Conservation (phyloP, 2,113 vertebrate genomes). For the Hyla sarda region DNA sequence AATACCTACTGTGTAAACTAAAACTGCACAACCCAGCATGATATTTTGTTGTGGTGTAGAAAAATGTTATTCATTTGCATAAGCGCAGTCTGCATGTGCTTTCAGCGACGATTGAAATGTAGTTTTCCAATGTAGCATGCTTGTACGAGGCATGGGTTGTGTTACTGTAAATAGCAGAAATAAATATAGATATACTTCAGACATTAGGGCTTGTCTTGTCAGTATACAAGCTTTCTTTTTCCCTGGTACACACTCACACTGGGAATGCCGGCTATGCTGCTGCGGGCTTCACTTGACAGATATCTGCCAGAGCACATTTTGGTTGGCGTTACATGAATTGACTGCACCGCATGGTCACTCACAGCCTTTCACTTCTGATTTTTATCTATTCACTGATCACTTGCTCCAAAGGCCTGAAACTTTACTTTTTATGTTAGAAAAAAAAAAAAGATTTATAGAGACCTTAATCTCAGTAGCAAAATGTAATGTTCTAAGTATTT, state of each 20-base stretch:
- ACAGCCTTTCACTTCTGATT: slow-evolving; percentile 47
- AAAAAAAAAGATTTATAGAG: slow-evolving; percentile 1
- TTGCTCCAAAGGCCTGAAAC: slow-evolving; percentile 41
- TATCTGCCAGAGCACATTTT: slow-evolving; percentile 36
- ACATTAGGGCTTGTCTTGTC: slow-evolving; percentile 14
- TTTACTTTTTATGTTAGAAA: background rate
- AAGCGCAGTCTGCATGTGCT: background rate
- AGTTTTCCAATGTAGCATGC: slow-evolving; percentile 9
- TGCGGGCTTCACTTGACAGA: slow-evolving; percentile 50
- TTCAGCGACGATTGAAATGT: background rate
- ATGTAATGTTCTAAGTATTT: slow-evolving; percentile 40
- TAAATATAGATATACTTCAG: slow-evolving; percentile 14
- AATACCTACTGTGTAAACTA: background rate
- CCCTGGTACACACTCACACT: slow-evolving; percentile 15
- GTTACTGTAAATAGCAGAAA: slow-evolving; percentile 16
- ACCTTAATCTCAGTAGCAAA: slow-evolving; percentile 24
- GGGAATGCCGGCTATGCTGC: slow-evolving; percentile 48
- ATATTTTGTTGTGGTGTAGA: background rate
- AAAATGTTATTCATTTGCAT: background rate
- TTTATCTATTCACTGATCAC: slow-evolving; percentile 36
- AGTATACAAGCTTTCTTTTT: slow-evolving; percentile 29
- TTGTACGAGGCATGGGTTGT: slow-evolving; percentile 16
- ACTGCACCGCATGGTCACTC: slow-evolving; percentile 2
- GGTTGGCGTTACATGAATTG: slow-evolving; percentile 41
- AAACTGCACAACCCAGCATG: background rate